Conservation (phyloP, 2,797 vertebrate species). For the Notolabrus celidotus region DNA sequence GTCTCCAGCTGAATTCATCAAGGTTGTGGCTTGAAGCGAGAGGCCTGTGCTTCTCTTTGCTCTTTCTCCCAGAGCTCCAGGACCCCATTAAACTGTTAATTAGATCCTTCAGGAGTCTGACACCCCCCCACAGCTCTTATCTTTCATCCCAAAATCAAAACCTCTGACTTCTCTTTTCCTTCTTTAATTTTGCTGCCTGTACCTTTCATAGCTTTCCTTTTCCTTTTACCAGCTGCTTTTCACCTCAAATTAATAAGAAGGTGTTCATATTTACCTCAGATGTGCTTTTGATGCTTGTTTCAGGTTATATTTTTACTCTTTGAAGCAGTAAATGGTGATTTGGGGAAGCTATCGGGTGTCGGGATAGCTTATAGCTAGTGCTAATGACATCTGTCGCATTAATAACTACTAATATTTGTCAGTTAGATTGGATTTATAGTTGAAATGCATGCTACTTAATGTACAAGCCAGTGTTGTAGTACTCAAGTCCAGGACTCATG, state of each 20-base stretch:
- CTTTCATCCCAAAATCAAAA: conserved; percentile 45
- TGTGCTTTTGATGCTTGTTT: conserved; percentile 9
- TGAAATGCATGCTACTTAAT: no score
- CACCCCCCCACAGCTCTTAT: conserved; percentile 28
- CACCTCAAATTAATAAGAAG: not conserved
- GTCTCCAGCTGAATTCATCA: conserved; percentile 52
- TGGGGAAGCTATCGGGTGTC: not conserved
- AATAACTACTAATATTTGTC: no score
- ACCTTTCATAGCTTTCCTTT: not conserved
- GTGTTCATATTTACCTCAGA: conserved; percentile 19
- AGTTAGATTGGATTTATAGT: no score
- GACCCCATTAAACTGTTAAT: conserved; percentile 76
- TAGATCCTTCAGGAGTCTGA: conserved; percentile 66
- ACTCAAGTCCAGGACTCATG: no score
- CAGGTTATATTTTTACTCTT: not conserved
- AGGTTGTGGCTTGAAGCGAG: conserved; percentile 18
- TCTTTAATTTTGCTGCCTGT: conserved; percentile 1
- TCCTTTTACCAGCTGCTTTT: not conserved
- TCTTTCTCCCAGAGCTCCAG: conserved; percentile 44
- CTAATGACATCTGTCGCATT: no score
- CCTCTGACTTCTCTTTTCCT: conserved; percentile 26
- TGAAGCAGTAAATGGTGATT: not conserved
- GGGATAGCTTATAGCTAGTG: not conserved
- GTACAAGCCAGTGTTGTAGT: no score
- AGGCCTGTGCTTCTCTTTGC: conserved; percentile 34